Conservation (phyloP, 2,797 vertebrate species). For the Pteronotus mesoamericanus region DNA sequence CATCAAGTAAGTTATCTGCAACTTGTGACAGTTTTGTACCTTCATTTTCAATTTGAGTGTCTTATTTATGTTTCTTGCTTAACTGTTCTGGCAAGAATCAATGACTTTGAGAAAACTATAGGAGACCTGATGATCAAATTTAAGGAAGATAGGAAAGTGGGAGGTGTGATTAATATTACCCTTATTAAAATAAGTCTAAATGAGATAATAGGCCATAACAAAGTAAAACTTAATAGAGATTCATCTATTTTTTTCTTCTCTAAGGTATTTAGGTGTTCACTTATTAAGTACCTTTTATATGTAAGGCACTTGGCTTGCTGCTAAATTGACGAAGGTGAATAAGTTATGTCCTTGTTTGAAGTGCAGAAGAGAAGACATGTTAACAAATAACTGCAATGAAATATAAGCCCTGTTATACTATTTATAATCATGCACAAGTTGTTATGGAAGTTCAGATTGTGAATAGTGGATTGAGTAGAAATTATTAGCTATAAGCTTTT, state of each 20-base stretch:
- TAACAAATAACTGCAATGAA: slow-evolving; percentile 25
- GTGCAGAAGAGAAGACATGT: not conserved
- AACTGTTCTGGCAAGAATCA: not conserved
- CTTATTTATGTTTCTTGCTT: not conserved
- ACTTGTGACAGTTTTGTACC: not conserved
- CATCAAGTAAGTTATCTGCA: not conserved
- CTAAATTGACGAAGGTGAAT: not conserved
- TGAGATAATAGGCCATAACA: not conserved
- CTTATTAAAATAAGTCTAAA: not conserved
- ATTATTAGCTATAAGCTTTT: not conserved
- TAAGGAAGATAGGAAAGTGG: not conserved
- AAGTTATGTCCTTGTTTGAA: not conserved
- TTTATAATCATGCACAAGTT: not conserved
- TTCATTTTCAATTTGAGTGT: not conserved
- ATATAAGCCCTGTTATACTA: not conserved
- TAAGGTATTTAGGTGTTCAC: not conserved
- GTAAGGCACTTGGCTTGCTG: not conserved
- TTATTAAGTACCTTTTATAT: not conserved
- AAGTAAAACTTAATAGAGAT: not conserved
- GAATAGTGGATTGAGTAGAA: not conserved
- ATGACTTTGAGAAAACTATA: not conserved
- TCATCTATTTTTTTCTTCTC: not conserved
- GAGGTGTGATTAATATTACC: not conserved
- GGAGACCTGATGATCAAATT: not conserved
- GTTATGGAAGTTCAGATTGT: not conserved